Evolutionary conservation across 2,113 vertebrate species (phyloP).

Genomic region (Mus pahari): DNA sequence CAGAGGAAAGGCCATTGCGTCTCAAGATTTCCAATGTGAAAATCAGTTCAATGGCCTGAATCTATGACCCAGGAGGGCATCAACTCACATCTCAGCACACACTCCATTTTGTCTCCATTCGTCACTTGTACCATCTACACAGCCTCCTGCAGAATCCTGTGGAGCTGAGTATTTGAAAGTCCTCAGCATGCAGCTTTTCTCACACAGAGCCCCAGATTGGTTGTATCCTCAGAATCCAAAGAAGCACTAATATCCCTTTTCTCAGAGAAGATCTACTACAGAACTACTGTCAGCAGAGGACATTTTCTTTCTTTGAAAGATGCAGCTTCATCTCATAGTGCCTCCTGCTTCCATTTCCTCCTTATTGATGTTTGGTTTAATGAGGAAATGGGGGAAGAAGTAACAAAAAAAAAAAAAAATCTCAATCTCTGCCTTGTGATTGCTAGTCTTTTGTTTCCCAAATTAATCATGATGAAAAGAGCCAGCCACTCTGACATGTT

Average conservation of each 20-base stretch:
- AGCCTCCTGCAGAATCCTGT: slow-evolving; percentile 72
- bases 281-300: slow-evolving; percentile 62
- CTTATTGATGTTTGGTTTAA: slow-evolving; percentile 57
- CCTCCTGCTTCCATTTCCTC: slow-evolving; percentile 16
- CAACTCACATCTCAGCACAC: slow-evolving; percentile 75
- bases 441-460: slow-evolving; percentile 73
- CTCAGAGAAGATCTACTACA: slow-evolving; percentile 64
- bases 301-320: slow-evolving; percentile 63
- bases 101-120: slow-evolving; percentile 80
- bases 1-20: slow-evolving; percentile 69
- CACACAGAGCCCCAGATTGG: slow-evolving; percentile 80
- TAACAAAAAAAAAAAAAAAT: no score
- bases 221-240: slow-evolving; percentile 76
- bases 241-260: slow-evolving; percentile 65
- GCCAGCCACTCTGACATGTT: slow-evolving; percentile 26
- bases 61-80: slow-evolving; percentile 74
- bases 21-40: slow-evolving; percentile 61
- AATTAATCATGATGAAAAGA: slow-evolving; percentile 76
- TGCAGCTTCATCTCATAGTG: slow-evolving; percentile 48
- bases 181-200: slow-evolving; percentile 81
- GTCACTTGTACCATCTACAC: slow-evolving; percentile 78
- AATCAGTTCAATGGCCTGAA: slow-evolving; percentile 79
- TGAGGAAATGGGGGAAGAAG: neutral
- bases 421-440: slow-evolving; percentile 55
- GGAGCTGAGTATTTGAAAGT: slow-evolving; percentile 72